phyloP scores from a whole-genome alignment of 2,888 invertebrate genomes.

The Drosophila prolongata region DNA sequence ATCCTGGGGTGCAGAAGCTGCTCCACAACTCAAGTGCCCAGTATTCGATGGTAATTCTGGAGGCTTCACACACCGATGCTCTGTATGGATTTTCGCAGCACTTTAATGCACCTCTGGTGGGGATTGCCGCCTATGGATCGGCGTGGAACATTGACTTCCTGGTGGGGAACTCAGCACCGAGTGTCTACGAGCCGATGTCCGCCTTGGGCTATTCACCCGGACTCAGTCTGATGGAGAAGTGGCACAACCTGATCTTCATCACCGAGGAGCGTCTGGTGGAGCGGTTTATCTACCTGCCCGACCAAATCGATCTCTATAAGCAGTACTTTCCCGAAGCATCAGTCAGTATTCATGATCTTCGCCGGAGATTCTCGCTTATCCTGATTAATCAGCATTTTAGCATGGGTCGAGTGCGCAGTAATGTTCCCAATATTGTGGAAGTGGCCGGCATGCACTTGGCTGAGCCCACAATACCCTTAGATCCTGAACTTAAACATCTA shows the following conservation, averaged over 20 bases:
- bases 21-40: conserved; percentile 28
- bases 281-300: conserved; percentile 23
- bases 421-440: conserved; percentile 80
- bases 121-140: conserved; percentile 54
- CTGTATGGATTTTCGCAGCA: conserved; percentile 69
- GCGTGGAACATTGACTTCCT: conserved; percentile 51
- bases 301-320: conserved; percentile 36
- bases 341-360: conserved; percentile 47
- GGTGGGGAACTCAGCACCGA: conserved; percentile 53
- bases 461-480: conserved; percentile 34
- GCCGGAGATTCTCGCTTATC: conserved; percentile 64
- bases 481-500: conserved; percentile 76
- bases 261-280: conserved; percentile 38
- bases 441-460: conserved; percentile 80
- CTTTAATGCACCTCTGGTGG: conserved; percentile 66
- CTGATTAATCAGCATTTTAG: conserved; percentile 78
- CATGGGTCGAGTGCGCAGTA: conserved; percentile 69
- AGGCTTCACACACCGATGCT: conserved; percentile 69
- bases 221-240: conserved; percentile 23
- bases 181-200: conserved; percentile 35
- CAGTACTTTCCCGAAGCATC: conserved; percentile 47
- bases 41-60: conserved; percentile 34
- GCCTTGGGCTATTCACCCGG: conserved; percentile 15
- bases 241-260: conserved; percentile 33
- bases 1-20: conserved; percentile 45